A percentile compares a stretch with the other conserved stretches of the same genome.
Evolutionary conservation across 2,797 vertebrate genomes (phyloP).

Genomic region (Triplophysa bombifrons): DNA sequence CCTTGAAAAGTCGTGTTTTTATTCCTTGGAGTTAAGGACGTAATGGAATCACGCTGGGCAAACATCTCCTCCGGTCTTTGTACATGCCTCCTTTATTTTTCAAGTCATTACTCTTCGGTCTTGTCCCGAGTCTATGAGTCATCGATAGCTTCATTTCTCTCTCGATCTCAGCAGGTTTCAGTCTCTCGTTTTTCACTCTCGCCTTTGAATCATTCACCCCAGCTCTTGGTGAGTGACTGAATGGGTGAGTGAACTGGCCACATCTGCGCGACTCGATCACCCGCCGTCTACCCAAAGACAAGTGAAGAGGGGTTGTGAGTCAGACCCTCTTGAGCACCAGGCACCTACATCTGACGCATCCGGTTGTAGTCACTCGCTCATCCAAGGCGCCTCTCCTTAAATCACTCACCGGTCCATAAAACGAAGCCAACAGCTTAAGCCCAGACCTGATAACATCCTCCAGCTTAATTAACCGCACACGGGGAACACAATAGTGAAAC

Average conservation of each 20-base stretch:
- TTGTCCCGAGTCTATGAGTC: constrained; percentile 19
- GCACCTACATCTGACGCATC: constrained; percentile 16
- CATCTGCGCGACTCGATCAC: constrained; percentile 18
- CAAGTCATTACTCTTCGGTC: constrained; percentile 13
- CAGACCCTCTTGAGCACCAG: constrained; percentile 30
- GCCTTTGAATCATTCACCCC: constrained; percentile 15
- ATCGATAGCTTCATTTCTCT: background rate
- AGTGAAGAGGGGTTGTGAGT: constrained; percentile 21
- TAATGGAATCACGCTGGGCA: constrained; percentile 2
- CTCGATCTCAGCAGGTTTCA: constrained; percentile 9
- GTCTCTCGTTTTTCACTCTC: constrained; percentile 3
- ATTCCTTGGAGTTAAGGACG: constrained; percentile 10
- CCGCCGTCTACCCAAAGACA: constrained; percentile 7
- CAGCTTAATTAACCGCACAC: constrained; percentile 44
- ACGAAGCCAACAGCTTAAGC: constrained; percentile 26
- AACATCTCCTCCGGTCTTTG: constrained; percentile 5
- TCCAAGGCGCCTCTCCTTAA: constrained; percentile 17
- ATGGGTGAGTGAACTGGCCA: constrained; percentile 4
- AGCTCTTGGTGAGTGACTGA: constrained; percentile 18
- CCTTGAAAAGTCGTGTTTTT: constrained; percentile 8
- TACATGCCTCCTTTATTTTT: constrained; percentile 13
- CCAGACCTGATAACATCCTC: constrained; percentile 45
- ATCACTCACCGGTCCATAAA: constrained; percentile 27
- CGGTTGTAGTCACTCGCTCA: constrained; percentile 8
- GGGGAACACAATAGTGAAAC: constrained; percentile 25